phyloP scores from a whole-genome alignment of 1,140 invertebrate genomes.

The Triops longicaudatus region DNA sequence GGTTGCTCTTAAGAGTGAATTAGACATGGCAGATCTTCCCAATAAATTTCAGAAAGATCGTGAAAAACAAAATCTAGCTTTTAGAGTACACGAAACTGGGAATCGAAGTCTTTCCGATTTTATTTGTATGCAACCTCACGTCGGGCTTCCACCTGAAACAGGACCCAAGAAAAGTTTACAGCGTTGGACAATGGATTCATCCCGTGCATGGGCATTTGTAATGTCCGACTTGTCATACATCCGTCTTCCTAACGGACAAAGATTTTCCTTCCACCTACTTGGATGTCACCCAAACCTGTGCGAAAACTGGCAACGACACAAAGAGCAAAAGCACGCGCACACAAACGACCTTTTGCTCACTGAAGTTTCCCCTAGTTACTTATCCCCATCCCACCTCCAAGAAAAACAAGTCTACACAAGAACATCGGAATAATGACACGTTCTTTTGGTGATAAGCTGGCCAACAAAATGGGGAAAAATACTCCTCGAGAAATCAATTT shows the following conservation, averaged over 20 bases:
- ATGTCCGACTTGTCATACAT: conserved; percentile 15
- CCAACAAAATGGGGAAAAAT: not conserved
- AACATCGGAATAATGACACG: not conserved
- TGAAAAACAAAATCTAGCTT: too few relatives aligned
- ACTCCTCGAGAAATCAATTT: not conserved
- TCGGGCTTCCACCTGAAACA: not conserved
- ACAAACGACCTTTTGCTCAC: conserved; percentile 1
- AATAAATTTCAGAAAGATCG: too few relatives aligned
- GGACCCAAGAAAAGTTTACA: not conserved
- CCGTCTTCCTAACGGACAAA: not conserved
- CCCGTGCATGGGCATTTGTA: conserved; percentile 14
- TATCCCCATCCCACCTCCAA: not conserved
- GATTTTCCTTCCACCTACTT: not conserved
- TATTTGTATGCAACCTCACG: not conserved
- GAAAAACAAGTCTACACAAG: not conserved
- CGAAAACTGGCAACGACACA: not conserved
- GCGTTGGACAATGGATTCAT: not conserved
- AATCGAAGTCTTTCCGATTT: not conserved
- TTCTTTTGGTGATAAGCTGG: not conserved
- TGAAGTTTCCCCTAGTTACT: not conserved
- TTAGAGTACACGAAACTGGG: too few relatives aligned
- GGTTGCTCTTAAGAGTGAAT: too few relatives aligned
- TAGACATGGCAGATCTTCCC: too few relatives aligned
- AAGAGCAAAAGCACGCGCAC: not conserved
- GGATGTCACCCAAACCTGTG: not conserved